Evolutionary conservation across 2,888 invertebrate genomes (phyloP).

Genomic region (Tenodera sinensis): DNA sequence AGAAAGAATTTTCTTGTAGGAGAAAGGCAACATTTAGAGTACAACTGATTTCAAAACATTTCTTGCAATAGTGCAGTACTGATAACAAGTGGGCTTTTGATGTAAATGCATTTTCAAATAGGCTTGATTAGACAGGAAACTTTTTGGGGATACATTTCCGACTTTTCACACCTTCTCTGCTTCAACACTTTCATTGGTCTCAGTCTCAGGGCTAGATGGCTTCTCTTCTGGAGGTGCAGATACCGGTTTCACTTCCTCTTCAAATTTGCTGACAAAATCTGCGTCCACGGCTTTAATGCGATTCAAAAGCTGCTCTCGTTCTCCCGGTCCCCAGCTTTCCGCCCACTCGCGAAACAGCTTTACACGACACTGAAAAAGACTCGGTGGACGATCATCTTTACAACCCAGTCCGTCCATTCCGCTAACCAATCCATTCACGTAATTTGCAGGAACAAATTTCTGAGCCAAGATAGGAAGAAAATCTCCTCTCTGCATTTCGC

Average conservation of each 20-base stretch:
- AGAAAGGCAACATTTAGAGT: not conserved
- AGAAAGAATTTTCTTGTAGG: not conserved
- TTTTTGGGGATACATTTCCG: not conserved
- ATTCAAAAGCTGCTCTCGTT: conserved; percentile 65
- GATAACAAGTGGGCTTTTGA: not conserved
- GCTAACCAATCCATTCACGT: conserved; percentile 70
- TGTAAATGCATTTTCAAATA: not conserved
- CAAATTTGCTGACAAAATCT: conserved; percentile 64
- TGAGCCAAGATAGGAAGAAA: conserved; percentile 74
- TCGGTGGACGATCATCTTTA: conserved; percentile 65
- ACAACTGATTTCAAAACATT: not conserved
- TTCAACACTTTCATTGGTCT: not conserved
- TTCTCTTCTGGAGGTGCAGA: not conserved
- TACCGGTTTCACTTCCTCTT: conserved; percentile 36
- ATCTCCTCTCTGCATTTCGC: conserved; percentile 80
- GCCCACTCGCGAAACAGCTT: conserved; percentile 85
- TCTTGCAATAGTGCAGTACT: not conserved
- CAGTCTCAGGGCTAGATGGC: not conserved
- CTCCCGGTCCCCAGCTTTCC: conserved; percentile 70
- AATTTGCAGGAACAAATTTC: conserved; percentile 56
- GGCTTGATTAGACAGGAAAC: not conserved
- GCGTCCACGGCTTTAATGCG: conserved; percentile 69
- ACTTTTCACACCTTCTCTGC: not conserved
- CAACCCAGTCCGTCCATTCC: conserved; percentile 63
- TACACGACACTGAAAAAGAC: conserved; percentile 78